Evolutionary conservation across 1,140 invertebrate genomes (phyloP).

Genomic region (Caenorhabditis brenneri): DNA sequence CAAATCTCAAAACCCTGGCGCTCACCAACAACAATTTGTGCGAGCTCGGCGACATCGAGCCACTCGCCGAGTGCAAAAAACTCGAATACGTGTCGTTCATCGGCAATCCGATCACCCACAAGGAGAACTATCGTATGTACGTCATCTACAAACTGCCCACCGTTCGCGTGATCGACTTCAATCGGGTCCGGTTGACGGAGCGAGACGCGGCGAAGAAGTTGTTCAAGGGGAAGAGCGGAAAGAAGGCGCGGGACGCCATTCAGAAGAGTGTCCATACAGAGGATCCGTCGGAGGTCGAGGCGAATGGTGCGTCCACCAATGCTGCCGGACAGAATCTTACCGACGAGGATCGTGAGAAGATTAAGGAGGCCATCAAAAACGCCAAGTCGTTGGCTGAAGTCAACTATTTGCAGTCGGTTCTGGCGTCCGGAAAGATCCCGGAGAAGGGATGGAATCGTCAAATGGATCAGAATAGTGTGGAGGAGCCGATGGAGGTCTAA

Average conservation of each 20-base stretch:
- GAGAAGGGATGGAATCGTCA: slow-evolving; percentile 71
- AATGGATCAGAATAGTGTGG: neutral
- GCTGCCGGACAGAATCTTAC: slow-evolving; percentile 60
- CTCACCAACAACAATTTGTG: slow-evolving; percentile 94
- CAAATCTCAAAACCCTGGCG: slow-evolving; percentile 87
- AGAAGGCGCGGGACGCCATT: slow-evolving; percentile 74
- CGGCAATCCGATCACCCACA: slow-evolving; percentile 92
- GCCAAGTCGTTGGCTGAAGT: slow-evolving; percentile 93
- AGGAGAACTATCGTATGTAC: slow-evolving; percentile 89
- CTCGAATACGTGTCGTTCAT: slow-evolving; percentile 84
- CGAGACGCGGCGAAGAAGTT: slow-evolving; percentile 83
- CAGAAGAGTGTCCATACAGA: slow-evolving; percentile 74
- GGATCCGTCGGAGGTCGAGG: slow-evolving; percentile 79
- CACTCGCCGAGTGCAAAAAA: slow-evolving; percentile 81
- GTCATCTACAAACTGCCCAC: slow-evolving; percentile 85
- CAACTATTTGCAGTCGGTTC: slow-evolving; percentile 87
- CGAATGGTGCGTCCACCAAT: slow-evolving; percentile 74
- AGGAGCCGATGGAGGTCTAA: neutral
- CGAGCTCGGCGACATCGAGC: slow-evolving; percentile 91
- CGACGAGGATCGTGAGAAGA: slow-evolving; percentile 82
- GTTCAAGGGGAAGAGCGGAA: slow-evolving; percentile 92
- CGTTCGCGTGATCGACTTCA: slow-evolving; percentile 88
- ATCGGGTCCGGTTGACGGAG: slow-evolving; percentile 90
- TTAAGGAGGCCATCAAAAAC: slow-evolving; percentile 85
- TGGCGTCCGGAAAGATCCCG: slow-evolving; percentile 89